These are phyloP conservation scores for Crossocerus cetratus DNA, from an alignment of 2,888 invertebrate species.

Conservation along the genomic window DNA sequence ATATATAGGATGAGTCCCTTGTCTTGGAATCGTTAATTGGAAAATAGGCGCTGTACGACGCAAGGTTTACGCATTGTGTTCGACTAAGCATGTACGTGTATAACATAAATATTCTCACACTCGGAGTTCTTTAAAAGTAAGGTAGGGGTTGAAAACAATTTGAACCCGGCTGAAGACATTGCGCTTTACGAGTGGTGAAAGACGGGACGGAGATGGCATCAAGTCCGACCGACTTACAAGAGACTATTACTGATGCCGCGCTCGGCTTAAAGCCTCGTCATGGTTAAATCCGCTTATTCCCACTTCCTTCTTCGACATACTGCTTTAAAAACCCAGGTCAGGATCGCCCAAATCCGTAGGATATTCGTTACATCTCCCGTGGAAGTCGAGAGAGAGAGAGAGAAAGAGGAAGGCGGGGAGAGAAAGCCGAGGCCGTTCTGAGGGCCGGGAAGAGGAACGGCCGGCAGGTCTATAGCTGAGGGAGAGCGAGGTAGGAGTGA, in stretches of 20 bases:
- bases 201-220: constrained; percentile 34
- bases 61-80: no score
- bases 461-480: not conserved
- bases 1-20: no score
- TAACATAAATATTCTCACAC: no score
- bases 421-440: not conserved
- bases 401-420: not conserved
- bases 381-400: not conserved
- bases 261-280: constrained; percentile 51
- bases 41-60: no score
- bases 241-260: constrained; percentile 49
- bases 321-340: constrained; percentile 38
- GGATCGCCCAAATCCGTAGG: constrained; percentile 16
- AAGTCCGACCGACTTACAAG: constrained; percentile 49
- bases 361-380: constrained; percentile 24
- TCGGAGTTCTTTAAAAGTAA: no score
- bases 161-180: no score
- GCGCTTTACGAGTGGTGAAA: constrained; percentile 2
- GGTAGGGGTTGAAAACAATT: no score
- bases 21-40: no score
- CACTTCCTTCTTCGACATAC: constrained; percentile 41
- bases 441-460: not conserved
- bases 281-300: constrained; percentile 54
- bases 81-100: no score
- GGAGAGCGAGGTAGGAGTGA: not conserved